phyloP scores from a whole-genome alignment of 2,888 invertebrate species.

The Hanleya hanleyi region DNA sequence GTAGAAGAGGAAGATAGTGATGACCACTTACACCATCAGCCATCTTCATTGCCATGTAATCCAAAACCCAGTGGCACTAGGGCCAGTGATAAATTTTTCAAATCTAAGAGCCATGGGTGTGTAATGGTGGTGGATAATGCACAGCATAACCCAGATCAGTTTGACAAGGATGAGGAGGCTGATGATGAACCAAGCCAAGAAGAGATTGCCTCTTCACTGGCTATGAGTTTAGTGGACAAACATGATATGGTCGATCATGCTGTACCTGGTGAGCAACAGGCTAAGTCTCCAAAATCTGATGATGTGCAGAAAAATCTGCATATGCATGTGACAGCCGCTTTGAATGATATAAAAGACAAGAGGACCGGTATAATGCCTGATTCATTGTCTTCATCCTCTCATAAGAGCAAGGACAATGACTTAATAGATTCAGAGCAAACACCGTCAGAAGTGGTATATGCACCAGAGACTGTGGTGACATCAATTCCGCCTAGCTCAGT shows the following conservation, averaged over 20 bases:
- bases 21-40: neutral
- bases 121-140: neutral
- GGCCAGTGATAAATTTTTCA: neutral
- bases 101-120: neutral
- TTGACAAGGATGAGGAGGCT: neutral
- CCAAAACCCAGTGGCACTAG: neutral
- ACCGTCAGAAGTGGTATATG: neutral
- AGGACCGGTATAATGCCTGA: too few relatives aligned
- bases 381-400: too few relatives aligned
- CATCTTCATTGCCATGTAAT: neutral
- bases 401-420: neutral
- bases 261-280: neutral
- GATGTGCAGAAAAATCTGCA: too few relatives aligned
- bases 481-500: neutral
- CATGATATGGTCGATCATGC: neutral
- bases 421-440: neutral
- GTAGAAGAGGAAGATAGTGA: conserved; percentile 32
- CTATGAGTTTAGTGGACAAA: too few relatives aligned
- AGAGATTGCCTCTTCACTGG: neutral
- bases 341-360: too few relatives aligned
- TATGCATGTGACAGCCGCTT: too few relatives aligned
- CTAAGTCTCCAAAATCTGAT: too few relatives aligned
- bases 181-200: neutral
- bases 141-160: neutral
- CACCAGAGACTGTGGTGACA: neutral